Evolutionary conservation across 30 jellyfish, hydroid and myxozoan genomes (phyloP), one percentile per base, ranked within the genome.

Genomic region (Aurelia sp.): DNA sequence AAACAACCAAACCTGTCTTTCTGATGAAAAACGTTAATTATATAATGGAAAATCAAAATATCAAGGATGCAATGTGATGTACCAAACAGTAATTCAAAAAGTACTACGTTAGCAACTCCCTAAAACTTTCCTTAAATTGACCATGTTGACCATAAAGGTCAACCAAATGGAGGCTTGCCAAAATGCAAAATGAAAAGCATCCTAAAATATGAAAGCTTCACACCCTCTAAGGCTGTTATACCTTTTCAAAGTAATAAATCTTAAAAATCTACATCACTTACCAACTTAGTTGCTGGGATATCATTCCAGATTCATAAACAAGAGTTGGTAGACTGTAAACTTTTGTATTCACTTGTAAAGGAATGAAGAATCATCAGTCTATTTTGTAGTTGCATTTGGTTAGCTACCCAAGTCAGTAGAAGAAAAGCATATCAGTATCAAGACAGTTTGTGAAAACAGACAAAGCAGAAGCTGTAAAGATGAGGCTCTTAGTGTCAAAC

Each of bases 211-310:
- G 41, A 35, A 27, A 57, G 18, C 8, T 47, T 31, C 9, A 7
- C 77, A 66, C 77, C 51, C 10, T 66, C n/a, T 63, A 24, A 65
- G 51, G 30, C 51, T 13, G 4, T 4, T 7, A 20, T 3, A 65
- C 0, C n/a, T 7, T 65, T 18, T 19, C 5, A 5, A 17, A 5
- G 30, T 17, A 5, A 0, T 0, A n/a, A 0, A 20, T 5, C 21
- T 11, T 20, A 9, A 35, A 13, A 21, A 18, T 47, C 40, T 4
- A 71, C 30, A 35, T 30, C 31, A 35, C 89, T 22, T 74, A 93
- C 98, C 92, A 86, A 38, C 97, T 78, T 8, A 93, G 79, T 62
- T 93, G 98, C 67, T 87, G 98, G 15, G 97, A 88, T 57, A 93
- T 97, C 57, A 88, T 82, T 3, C 96, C 97, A 60, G 98, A 85